Conservation (phyloP, 2,888 invertebrate genomes). For the Ormyrus rosae region DNA sequence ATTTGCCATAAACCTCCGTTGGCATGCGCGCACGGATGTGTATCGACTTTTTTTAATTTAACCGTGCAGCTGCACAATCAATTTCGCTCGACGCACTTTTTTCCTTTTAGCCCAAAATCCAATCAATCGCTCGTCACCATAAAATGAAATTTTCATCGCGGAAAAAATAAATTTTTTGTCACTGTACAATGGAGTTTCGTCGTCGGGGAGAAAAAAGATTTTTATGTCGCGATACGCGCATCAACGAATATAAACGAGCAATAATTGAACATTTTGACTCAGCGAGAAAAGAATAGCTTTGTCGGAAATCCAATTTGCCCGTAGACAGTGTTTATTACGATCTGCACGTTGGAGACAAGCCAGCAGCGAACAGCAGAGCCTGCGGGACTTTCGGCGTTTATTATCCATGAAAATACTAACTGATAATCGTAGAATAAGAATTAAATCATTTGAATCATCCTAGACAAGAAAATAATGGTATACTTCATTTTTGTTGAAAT, state of each 20-base stretch:
- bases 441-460: conserved; percentile 64
- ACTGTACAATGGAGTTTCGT: neutral
- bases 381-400: conserved; percentile 57
- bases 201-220: no score
- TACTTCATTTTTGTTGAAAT: conserved; percentile 17
- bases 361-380: conserved; percentile 29
- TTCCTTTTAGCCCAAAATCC: conserved; percentile 34
- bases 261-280: conserved; percentile 1
- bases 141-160: conserved; percentile 30
- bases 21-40: neutral
- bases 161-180: conserved; percentile 20
- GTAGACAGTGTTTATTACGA: no score
- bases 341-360: conserved; percentile 4
- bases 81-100: conserved; percentile 34
- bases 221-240: neutral
- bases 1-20: conserved; percentile 36
- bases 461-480: conserved; percentile 60
- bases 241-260: neutral
- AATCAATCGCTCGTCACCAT: conserved; percentile 49
- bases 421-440: conserved; percentile 72
- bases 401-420: conserved; percentile 68
- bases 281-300: conserved; percentile 9
- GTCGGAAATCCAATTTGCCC: neutral
- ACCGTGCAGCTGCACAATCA: conserved; percentile 38
- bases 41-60: conserved; percentile 45